These are phyloP conservation scores for Tenthredo amoena DNA, from an alignment of 2,888 invertebrate species.

Conservation along the genomic window DNA sequence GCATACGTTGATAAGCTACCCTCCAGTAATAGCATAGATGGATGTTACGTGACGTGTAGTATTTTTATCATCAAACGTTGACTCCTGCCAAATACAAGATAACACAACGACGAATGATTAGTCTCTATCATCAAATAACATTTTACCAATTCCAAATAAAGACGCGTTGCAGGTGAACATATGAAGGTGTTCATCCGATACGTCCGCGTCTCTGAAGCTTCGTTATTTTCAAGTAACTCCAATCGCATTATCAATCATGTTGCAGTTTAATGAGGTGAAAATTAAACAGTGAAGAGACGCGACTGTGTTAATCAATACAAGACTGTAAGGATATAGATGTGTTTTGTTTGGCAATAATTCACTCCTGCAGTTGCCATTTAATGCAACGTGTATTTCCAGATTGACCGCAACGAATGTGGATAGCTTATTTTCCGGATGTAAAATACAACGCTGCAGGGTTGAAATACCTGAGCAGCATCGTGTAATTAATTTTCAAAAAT, in stretches of 20 bases:
- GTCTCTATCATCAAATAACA: neutral
- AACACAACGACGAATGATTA: neutral
- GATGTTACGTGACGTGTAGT: too few relatives aligned
- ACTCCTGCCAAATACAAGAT: neutral
- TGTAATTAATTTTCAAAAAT: neutral
- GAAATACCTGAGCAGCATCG: neutral
- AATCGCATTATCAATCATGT: neutral
- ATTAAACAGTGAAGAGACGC: neutral
- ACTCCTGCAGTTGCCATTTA: neutral
- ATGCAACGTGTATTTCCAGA: neutral
- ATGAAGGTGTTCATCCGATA: neutral
- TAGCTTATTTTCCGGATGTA: neutral
- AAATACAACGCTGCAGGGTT: neutral
- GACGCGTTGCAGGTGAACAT: neutral
- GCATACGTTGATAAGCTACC: neutral
- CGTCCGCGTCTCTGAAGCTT: neutral
- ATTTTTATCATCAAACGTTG: neutral
- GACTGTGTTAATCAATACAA: neutral
- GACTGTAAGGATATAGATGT: neutral
- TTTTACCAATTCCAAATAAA: too few relatives aligned
- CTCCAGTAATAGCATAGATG: neutral
- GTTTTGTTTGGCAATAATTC: neutral
- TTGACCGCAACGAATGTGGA: neutral
- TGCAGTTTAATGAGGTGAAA: neutral
- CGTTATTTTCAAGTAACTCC: neutral